phyloP scores from a whole-genome alignment of 2,888 invertebrate species.

The Trachelus troglodyta region DNA sequence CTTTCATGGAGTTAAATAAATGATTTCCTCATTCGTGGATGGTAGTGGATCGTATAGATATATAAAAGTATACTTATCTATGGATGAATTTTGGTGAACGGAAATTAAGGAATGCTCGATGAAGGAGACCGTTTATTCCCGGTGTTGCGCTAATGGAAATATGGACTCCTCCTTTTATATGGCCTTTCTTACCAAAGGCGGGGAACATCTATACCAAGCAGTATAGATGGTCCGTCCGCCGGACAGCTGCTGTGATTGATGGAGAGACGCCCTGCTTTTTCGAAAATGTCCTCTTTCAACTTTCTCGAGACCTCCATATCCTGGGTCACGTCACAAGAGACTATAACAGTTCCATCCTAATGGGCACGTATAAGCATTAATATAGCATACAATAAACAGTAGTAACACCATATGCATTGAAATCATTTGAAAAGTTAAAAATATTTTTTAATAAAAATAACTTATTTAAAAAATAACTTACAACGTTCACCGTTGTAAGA shows the following conservation, averaged over 20 bases:
- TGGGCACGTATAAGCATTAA: not conserved
- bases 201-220: not conserved
- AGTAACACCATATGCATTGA: too few relatives aligned
- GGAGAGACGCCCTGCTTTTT: constrained; percentile 29
- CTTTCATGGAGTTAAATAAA: not conserved
- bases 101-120: not conserved
- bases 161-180: constrained; percentile 29
- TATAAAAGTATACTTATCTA: not conserved
- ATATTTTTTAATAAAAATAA: not conserved
- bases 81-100: not conserved
- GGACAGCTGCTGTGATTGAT: constrained; percentile 42
- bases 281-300: constrained; percentile 17
- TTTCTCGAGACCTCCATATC: constrained; percentile 22
- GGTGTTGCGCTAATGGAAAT: constrained; percentile 34
- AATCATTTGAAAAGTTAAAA: not conserved
- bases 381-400: not conserved
- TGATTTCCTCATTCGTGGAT: not conserved
- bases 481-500: not conserved
- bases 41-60: not conserved
- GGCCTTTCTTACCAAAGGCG: not conserved
- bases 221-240: constrained; percentile 1
- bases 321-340: constrained; percentile 6
- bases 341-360: constrained; percentile 12
- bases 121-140: not conserved
- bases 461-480: not conserved